Conservation (phyloP, 2,113 vertebrate genomes). For the Lethenteron camtschaticum region DNA sequence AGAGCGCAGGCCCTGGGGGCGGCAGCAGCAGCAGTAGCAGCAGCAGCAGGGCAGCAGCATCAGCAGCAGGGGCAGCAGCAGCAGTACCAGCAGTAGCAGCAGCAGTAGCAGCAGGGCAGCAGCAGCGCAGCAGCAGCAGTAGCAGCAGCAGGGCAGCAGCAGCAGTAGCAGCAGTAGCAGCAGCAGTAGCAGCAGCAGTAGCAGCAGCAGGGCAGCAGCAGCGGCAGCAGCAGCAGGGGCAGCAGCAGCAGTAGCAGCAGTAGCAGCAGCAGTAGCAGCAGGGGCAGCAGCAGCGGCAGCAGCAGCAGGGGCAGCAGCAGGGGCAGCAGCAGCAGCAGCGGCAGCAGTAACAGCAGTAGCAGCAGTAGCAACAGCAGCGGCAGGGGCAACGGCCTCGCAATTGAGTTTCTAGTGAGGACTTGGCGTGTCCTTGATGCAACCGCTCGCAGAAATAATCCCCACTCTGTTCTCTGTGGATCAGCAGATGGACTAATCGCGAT, state of each 20-base stretch:
- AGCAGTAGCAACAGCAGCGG: not conserved
- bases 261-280: not conserved
- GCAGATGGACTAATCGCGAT: too few relatives aligned
- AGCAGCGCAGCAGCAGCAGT: not conserved
- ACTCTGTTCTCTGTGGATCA: too few relatives aligned
- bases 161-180: not conserved
- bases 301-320: not conserved
- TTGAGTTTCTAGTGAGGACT: too few relatives aligned
- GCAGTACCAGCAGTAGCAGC: not conserved
- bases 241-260: not conserved
- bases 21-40: not conserved
- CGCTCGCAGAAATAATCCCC: too few relatives aligned
- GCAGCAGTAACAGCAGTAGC: not conserved
- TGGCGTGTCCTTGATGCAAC: too few relatives aligned
- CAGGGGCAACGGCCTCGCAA: too few relatives aligned
- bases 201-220: not conserved
- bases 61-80: not conserved
- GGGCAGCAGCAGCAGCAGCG: not conserved
- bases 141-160: not conserved
- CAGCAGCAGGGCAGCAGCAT: not conserved
- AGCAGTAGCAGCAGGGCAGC: too few relatives aligned
- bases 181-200: not conserved
- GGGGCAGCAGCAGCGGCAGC: not conserved
- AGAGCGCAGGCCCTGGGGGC: slow-evolving; percentile 26
- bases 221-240: not conserved